These are phyloP conservation scores for Notamacropus eugenii DNA, from an alignment of 2,797 vertebrate genomes.

Conservation along the genomic window DNA sequence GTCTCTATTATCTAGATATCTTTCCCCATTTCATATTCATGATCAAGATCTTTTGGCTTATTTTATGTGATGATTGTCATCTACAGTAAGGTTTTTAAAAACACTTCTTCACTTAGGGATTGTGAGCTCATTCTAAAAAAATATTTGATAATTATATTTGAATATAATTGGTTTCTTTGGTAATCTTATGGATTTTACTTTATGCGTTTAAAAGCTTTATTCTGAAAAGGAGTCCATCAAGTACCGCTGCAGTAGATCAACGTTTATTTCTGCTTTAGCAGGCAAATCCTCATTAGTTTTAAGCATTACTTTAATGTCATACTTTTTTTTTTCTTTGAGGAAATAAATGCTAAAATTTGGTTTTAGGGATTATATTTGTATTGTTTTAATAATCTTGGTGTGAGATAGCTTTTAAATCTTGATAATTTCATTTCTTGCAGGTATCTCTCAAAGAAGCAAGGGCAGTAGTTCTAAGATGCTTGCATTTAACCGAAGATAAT, in stretches of 20 bases:
- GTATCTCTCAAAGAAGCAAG: slow-evolving; percentile 97
- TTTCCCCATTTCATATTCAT: slow-evolving; percentile 30
- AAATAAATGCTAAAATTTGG: background rate
- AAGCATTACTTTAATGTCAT: background rate
- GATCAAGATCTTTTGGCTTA: slow-evolving; percentile 10
- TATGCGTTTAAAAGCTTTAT: background rate
- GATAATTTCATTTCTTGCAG: slow-evolving; percentile 84
- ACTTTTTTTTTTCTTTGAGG: background rate
- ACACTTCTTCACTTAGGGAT: background rate
- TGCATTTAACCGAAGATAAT: slow-evolving; percentile 79
- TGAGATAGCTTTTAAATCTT: slow-evolving; percentile 34
- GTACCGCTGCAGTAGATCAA: background rate
- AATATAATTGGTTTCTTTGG: background rate
- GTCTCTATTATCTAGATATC: background rate
- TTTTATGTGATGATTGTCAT: slow-evolving; percentile 12
- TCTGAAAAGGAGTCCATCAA: background rate
- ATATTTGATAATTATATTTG: background rate
- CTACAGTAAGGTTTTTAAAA: slow-evolving; percentile 21
- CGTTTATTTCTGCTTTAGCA: background rate
- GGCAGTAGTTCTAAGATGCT: slow-evolving; percentile 87
- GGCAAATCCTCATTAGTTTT: background rate
- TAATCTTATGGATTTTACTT: background rate
- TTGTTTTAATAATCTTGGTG: slow-evolving; percentile 19
- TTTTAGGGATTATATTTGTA: slow-evolving; percentile 10
- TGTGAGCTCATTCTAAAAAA: background rate